Evolutionary conservation across 2,797 vertebrate genomes (phyloP), one percentile per base, ranked within the genome.

Genomic region (Hypotaenidia philippensis): DNA sequence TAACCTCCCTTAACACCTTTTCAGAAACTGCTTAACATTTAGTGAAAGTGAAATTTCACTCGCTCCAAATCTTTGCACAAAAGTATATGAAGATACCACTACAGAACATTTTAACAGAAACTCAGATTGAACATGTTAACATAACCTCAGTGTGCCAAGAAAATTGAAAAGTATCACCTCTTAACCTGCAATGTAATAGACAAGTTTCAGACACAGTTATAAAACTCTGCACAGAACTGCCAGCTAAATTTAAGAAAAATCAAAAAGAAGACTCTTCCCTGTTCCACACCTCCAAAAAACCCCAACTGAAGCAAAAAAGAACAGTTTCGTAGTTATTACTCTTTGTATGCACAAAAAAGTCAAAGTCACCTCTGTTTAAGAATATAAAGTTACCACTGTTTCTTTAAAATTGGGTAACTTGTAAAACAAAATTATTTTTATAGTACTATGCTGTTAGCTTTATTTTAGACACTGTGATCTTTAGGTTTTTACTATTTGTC

Each of bases 401-500:
- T 61, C 53, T 83, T 41, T 77, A 45, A 92, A 77, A 52, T 25
- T 16, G 74, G n/a, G 65, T 38, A 5, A 55, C 49, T 29, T 25
- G 12, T 2, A 82, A 89, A 84, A 50, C 21, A 65, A 52, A 71
- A 64, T 36, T 22, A 5, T 10, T 81, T 91, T 66, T 45, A 38
- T 3, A 78, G 5, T 18, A 61, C 20, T 47, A 49, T 4, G 8
- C 8, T 74, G 17, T 31, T 70, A 80, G 34, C 7, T 60, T 83
- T 80, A 80, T 70, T 87, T 94, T 81, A 81, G 65, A 87, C 60
- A 78, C 2, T 38, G 14, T 44, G 25, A 81, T 78, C 14, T 74
- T 83, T 10, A 74, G 10, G 27, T 41, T 86, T 74, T 82, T 55
- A 44, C 40, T 86, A 13, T 89, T 65, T 82, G 34, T 65, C 55